Conservation (phyloP, 2,113 vertebrate genomes). For the Dryoscopus gambensis region DNA sequence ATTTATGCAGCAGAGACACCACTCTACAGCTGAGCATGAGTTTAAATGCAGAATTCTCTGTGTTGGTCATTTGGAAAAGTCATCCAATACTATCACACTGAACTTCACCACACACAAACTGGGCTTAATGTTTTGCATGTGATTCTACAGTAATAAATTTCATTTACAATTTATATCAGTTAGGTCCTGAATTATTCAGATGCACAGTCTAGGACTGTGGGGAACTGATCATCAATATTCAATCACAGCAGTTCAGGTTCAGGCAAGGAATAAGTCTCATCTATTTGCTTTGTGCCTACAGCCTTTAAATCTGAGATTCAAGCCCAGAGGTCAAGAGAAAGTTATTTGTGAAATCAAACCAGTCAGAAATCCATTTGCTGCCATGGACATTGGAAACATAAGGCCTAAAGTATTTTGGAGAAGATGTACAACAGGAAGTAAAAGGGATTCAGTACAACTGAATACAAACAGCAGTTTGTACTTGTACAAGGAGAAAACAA, state of each 20-base stretch:
- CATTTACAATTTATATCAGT: background rate
- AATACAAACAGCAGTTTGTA: background rate
- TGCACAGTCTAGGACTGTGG: background rate
- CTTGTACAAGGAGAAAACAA: background rate
- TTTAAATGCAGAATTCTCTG: background rate
- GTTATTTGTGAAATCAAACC: background rate
- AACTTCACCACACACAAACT: background rate
- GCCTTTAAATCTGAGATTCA: background rate
- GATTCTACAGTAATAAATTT: background rate
- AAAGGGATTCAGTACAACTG: background rate
- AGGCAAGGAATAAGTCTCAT: background rate
- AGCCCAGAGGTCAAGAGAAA: background rate
- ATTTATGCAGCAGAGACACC: background rate
- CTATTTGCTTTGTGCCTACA: background rate
- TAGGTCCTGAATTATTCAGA: background rate
- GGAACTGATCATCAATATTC: background rate
- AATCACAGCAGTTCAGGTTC: background rate
- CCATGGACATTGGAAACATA: background rate
- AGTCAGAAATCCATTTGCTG: background rate
- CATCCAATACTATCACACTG: background rate
- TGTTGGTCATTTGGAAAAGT: background rate
- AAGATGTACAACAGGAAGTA: background rate
- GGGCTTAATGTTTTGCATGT: background rate
- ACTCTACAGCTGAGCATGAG: background rate
- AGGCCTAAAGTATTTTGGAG: background rate